Base-by-base conservation (phyloP, 2,113 vertebrate species). In the Perccottus glenii region DNA sequence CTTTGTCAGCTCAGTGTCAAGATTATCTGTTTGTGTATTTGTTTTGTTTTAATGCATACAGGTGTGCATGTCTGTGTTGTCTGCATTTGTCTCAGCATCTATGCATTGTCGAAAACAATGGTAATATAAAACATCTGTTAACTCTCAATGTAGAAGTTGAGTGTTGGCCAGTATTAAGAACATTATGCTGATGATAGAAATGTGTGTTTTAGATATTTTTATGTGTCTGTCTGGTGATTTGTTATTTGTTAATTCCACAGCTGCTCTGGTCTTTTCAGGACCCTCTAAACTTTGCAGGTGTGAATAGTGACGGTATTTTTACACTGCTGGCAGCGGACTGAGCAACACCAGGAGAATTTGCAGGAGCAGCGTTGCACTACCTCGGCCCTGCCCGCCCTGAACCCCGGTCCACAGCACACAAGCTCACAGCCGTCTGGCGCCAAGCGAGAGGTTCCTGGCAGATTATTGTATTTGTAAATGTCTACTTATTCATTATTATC, bases 301-400 rank as follows among this genome's bases (percentile, higher is more conserved):
- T 93, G 93, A 77, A 92, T 78, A 38, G 93, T 93, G 69, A 91
- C 82, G 0, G 88, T 89, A 73, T 88, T 93, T 77, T 70, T 84
- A 87, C 93, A 93, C 86, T 93, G 93, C 80, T 90, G 78, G 82
- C 93, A 90, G 70, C 86, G 86, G 58, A 91, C 78, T 0, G 93
- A 92, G 82, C 93, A 94, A 83, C 93, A 93, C 92, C 94, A 92
- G 77, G 59, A 86, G 51, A 93, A 94, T 79, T 88, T 89, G 88
- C 92, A 93, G 78, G 92, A 91, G 82, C 93, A 93, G 8, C 85
- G 71, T 88, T 94, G 85, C 50, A 88, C 84, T 76, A 91, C 85
- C 72, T 94, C 92, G 0, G 84, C 92, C 45, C 90, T 87, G 7
- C 89, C 87, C 0, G 85, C 91, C 43, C 38, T 84, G 83, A 89